Percentiles rank a stretch among this genome's conserved stretches.
Evolutionary conservation across 2,888 invertebrate genomes (phyloP).

Genomic region (Schizotus pectinicornis): DNA sequence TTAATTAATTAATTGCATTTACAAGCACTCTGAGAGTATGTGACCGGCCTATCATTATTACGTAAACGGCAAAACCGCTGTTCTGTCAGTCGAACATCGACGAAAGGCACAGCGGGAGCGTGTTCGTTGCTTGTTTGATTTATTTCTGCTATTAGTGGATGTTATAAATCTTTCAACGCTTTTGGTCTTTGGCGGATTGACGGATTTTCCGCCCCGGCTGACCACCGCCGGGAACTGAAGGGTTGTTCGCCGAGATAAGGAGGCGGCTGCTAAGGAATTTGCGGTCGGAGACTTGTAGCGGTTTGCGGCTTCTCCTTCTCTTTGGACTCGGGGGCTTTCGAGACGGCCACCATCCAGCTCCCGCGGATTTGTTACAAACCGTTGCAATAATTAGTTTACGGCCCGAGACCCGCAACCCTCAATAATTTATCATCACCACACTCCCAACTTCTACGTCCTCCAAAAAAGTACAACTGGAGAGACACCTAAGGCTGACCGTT

Average conservation of each 20-base stretch:
- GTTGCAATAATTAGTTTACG: constrained; percentile 29
- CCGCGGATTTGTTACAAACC: constrained; percentile 32
- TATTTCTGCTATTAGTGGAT: constrained; percentile 36
- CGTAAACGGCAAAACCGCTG: constrained; percentile 40
- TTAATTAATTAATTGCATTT: constrained; percentile 55
- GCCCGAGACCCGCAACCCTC: constrained; percentile 10
- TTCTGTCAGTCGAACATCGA: constrained; percentile 7
- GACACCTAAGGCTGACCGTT: no score
- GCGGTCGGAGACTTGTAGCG: constrained; percentile 34
- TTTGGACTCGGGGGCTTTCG: constrained; percentile 48
- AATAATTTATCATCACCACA: constrained; percentile 24
- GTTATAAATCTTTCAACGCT: constrained; percentile 45
- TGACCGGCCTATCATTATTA: constrained; percentile 46
- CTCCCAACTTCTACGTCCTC: no score
- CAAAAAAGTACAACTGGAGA: no score
- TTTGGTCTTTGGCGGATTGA: constrained; percentile 38
- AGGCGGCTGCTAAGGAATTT: constrained; percentile 43
- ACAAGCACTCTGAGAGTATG: constrained; percentile 44
- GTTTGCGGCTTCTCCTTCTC: constrained; percentile 33
- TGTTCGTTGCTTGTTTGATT: constrained; percentile 38
- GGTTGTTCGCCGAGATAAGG: constrained; percentile 37
- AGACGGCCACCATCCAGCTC: constrained; percentile 30
- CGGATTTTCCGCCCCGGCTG: constrained; percentile 28
- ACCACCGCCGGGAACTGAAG: constrained; percentile 22
- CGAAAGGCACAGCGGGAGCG: constrained; percentile 4